Conservation (phyloP, 1,140 invertebrate genomes). For the Ladona fulva region DNA sequence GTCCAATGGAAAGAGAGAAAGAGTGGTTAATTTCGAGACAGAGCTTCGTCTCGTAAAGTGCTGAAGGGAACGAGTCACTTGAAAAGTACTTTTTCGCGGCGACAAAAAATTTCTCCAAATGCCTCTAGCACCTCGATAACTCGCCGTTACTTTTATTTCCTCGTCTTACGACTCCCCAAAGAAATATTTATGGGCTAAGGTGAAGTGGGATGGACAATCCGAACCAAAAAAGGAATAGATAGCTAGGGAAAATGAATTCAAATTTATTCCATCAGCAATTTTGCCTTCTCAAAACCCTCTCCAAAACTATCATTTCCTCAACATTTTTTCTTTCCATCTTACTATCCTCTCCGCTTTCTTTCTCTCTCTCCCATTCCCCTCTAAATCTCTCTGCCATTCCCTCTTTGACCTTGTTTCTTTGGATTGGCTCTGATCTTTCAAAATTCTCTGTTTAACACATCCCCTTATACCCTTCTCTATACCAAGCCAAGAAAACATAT, state of each 20-base stretch:
- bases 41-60: no score
- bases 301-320: not conserved
- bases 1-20: no score
- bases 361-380: not conserved
- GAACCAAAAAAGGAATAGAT: not conserved
- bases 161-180: not conserved
- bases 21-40: no score
- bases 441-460: no score
- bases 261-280: constrained; percentile 10
- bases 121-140: no score
- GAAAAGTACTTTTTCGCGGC: no score
- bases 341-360: not conserved
- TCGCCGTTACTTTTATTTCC: not conserved
- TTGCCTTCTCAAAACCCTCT: not conserved
- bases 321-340: not conserved
- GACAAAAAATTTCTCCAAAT: no score
- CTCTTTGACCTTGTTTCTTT: not conserved
- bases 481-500: no score
- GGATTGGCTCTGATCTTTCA: no score
- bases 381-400: not conserved
- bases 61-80: no score
- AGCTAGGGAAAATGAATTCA: not conserved
- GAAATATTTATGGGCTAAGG: not conserved
- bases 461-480: no score
- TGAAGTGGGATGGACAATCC: not conserved